Evolutionary conservation across 2,888 invertebrate species (phyloP).

Genomic region (Tortricodes alternella): DNA sequence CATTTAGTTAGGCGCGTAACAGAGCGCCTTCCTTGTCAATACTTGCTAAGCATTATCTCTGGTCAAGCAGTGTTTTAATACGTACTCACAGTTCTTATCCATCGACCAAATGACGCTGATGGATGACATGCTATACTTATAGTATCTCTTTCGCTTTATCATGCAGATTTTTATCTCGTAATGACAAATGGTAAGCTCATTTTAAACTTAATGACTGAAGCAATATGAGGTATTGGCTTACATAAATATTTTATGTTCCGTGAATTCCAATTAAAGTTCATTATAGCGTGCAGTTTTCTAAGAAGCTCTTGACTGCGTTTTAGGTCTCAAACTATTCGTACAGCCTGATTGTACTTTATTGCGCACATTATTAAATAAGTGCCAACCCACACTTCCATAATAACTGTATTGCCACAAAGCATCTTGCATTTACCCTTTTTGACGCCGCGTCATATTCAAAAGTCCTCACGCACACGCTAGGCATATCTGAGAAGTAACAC

Average conservation of each 20-base stretch:
- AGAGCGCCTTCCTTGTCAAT: not conserved
- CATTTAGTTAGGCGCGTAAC: not conserved
- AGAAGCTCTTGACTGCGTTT: not conserved
- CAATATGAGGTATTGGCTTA: not conserved
- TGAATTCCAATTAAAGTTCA: too few species aligned
- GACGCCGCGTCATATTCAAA: too few species aligned
- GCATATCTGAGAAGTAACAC: too few species aligned
- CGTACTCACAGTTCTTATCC: not conserved
- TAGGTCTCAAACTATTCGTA: too few species aligned
- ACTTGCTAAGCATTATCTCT: not conserved
- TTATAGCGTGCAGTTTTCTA: not conserved
- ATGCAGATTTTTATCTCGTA: not conserved
- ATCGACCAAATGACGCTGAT: not conserved
- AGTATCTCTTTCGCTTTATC: not conserved
- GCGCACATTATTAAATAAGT: too few species aligned
- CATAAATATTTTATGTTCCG: conserved; percentile 2
- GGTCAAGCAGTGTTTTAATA: not conserved
- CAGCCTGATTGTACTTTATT: too few species aligned
- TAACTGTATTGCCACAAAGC: too few species aligned
- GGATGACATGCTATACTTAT: not conserved
- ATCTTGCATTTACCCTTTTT: too few species aligned
- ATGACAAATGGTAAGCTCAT: not conserved
- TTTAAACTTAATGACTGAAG: not conserved
- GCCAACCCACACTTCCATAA: too few species aligned
- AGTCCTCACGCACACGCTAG: too few species aligned